Evolutionary conservation across 2,113 vertebrate species (phyloP), one percentile per base, ranked within the genome.

Genomic region (Meleagris gallopavo): DNA sequence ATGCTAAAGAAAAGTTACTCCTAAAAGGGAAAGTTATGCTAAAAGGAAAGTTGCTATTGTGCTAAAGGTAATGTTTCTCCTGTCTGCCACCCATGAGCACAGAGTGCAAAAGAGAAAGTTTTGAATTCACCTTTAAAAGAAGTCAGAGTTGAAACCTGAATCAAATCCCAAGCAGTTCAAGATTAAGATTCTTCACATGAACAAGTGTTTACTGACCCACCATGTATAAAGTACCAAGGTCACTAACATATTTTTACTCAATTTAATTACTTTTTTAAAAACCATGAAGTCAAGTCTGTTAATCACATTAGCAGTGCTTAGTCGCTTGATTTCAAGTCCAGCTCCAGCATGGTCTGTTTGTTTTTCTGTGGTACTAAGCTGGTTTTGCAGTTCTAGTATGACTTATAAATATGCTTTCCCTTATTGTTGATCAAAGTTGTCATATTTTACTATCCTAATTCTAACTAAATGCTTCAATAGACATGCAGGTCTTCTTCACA

Each of bases 231-330:
- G 34, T 73, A 87, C 8, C 52, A 85, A 95, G 92, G 21, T 10
- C 50, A 90, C 24, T 73, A 11, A 78, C 79, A 92, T 61, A 93
- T 90, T 94, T 87, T 92, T 34, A 85, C 13, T 93, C 65, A 92
- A 48, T 36, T 72, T 52, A 96, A 87, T 88, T 93, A 52, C 73
- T 82, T 96, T 96, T 88, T 95, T 80, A 82, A 88, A 93, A 91
- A 41, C 54, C 32, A 30, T 90, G 62, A 97, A 96, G 96, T 91
- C 50, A 75, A 62, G 48, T 83, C 60, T 77, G 54, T 90, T 96
- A 96, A 97, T 96, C 82, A 85, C 78, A 89, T 97, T 93, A 96
- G 67, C 82, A 92, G 96, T 88, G 76, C 32, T 58, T 95, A 86
- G 85, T 94, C 61, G 72, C 75, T 92, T 46, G 34, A 41, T 96